Conservation (phyloP, 2,113 vertebrate species). For the Barnardius zonarius region DNA sequence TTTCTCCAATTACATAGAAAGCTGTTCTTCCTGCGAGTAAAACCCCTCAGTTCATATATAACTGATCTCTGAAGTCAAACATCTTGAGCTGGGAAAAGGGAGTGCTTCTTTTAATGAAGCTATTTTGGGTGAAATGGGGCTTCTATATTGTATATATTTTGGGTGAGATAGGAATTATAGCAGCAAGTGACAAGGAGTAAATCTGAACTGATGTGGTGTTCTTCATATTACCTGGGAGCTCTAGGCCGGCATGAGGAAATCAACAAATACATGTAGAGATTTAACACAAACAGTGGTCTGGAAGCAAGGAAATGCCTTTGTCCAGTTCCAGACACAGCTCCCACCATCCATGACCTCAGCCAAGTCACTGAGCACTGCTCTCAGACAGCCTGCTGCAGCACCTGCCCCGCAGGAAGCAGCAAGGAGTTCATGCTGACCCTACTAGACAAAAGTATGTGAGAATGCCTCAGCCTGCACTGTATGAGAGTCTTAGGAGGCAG, state of each 20-base stretch:
- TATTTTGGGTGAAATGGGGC: not conserved
- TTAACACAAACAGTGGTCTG: not conserved
- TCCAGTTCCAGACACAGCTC: not conserved
- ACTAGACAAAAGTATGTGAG: not conserved
- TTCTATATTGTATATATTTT: not conserved
- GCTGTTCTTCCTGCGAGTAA: constrained; percentile 21
- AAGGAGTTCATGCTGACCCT: not conserved
- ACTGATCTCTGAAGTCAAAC: constrained; percentile 24
- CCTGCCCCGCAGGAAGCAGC: not conserved
- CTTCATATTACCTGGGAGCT: not conserved
- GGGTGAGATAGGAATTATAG: not conserved
- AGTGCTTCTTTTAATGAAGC: not conserved
- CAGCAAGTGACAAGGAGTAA: not conserved
- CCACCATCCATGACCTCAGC: not conserved
- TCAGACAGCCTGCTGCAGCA: not conserved
- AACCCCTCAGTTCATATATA: not conserved
- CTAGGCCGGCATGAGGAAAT: not conserved
- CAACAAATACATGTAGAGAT: not conserved
- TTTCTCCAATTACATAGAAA: constrained; percentile 27
- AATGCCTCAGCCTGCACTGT: not conserved
- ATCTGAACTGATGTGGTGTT: not conserved
- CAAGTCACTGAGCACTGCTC: not conserved
- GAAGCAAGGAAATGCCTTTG: not conserved
- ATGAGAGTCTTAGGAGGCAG: not conserved
- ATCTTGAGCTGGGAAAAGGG: not conserved